Base-by-base conservation (phyloP, 2,113 vertebrate genomes). In the Poecilia latipinna region DNA sequence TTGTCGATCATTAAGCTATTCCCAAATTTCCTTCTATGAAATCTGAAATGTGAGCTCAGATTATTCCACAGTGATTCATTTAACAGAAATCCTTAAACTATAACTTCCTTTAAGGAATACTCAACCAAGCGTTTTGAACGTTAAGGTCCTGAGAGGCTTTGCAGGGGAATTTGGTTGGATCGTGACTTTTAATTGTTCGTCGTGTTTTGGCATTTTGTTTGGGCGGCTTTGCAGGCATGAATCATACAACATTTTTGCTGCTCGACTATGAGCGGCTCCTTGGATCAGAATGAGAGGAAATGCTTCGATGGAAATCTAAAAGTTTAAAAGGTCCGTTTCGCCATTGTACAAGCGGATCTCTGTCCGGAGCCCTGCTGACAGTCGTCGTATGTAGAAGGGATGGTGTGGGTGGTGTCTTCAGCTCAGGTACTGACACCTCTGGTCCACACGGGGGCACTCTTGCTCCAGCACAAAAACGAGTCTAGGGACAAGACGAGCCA, bases 371-470 rank as follows among this genome's bases (percentile, higher is more conserved):
- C 28, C 13, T 75, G 60, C 71, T 61, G 84, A 77, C 84, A 86
- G 81, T 70, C 65, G 80, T 89, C 74, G 68, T 68, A 37, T 64
- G 85, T 75, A 67, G 74, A 51, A 4, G 32, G 68, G 85, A 77
- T 39, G 70, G 66, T 68, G 66, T 68, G 68, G 60, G 79, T 57
- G 73, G 80, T 42, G 44, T 73, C 75, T 80, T 85, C 82, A 84
- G 67, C 65, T 78, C 12, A n/a, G 62, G 85, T 82, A 86, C 80
- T 88, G 80, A 85, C 77, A 70, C 66, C 19, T 88, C 75, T 80
- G 54, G 74, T 90, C 90, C 91, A 86, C 65, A 79, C 66, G 92
- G 85, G 88, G 91, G 88, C 81, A 44, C 82, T 87, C 68, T 82
- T 17, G 1, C 80, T 76, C 74, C 33, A 76, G 80, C 67, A 82